Base-by-base conservation (phyloP, 2,113 vertebrate genomes). In the Marmota monax region DNA sequence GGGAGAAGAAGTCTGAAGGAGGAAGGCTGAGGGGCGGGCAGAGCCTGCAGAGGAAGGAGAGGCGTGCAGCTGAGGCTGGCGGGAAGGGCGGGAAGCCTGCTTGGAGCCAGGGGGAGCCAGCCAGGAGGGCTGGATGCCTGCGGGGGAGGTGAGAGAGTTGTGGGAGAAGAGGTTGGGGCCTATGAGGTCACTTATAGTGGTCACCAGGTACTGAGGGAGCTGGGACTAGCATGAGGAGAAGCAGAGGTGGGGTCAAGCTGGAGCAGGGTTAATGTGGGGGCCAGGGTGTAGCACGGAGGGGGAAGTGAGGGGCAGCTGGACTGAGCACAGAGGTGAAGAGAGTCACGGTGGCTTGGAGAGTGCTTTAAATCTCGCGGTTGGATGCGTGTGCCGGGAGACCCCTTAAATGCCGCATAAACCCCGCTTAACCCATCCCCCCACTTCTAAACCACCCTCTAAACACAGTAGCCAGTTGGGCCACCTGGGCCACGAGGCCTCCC, bases 371-470 rank as follows among this genome's bases (percentile, higher is more conserved):
- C 79, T 90, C 94, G 93, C 74, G 73, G 92, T 61, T 93, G 87
- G 84, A 91, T 39, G 78, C 5, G 78, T 74, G 53, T 76, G 94
- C 95, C 12, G 97, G 96, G 95, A 93, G 95, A 92, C 92, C 98
- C 96, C 91, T 95, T 98, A 96, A 96, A 98, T 88, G 96, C 95
- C 17, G 51, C 96, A 98, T 98, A 98, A 98, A 98, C 77, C 95
- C 96, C 39, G 65, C 97, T 97, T 98, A 98, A 98, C 97, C 96
- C 14, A 2, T 12, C 97, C 97, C 97, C 92, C 94, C 96, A 96
- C 84, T 53, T 97, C 95, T 98, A 98, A 98, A 98, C 96, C 34
- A 1, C 95, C 96, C 96, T 97, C 98, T 98, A 98, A 98, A 98
- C 42, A 12, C 94, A 97, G 95, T 97, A 97, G 97, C 97, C 97